Evolutionary conservation across 2,113 vertebrate genomes (phyloP).

Genomic region (Mustela nigripes): DNA sequence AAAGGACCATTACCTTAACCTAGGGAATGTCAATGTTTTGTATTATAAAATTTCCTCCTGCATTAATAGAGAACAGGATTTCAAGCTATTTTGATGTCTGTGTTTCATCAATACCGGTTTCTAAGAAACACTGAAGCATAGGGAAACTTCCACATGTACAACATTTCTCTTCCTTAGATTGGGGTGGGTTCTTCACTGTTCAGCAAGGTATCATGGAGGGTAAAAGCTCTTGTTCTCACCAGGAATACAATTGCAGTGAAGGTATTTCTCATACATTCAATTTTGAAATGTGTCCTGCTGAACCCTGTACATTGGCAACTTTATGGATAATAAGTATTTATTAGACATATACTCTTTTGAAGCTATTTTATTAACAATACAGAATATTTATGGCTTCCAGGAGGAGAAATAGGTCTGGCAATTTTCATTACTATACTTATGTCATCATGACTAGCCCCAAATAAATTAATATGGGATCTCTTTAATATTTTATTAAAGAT

Average conservation of each 20-base stretch:
- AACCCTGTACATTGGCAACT: background rate
- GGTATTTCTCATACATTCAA: background rate
- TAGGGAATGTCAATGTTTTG: background rate
- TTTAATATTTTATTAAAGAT: background rate
- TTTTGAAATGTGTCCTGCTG: background rate
- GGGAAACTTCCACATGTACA: background rate
- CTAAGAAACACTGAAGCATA: background rate
- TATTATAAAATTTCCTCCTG: background rate
- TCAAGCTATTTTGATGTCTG: background rate
- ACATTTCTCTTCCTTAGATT: background rate
- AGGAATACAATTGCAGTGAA: background rate
- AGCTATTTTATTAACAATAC: background rate
- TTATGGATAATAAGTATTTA: background rate
- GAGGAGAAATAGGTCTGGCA: background rate
- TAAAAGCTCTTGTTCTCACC: background rate
- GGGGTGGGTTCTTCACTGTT: background rate
- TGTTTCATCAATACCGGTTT: background rate
- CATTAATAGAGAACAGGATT: background rate
- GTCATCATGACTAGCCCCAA: background rate
- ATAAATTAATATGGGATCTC: background rate
- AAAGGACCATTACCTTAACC: background rate
- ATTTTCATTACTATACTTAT: background rate
- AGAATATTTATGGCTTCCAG: background rate
- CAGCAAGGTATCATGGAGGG: background rate
- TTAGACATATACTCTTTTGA: background rate